Evolutionary conservation across 2,797 vertebrate species (phyloP).

Genomic region (Leptatherina wallacei): DNA sequence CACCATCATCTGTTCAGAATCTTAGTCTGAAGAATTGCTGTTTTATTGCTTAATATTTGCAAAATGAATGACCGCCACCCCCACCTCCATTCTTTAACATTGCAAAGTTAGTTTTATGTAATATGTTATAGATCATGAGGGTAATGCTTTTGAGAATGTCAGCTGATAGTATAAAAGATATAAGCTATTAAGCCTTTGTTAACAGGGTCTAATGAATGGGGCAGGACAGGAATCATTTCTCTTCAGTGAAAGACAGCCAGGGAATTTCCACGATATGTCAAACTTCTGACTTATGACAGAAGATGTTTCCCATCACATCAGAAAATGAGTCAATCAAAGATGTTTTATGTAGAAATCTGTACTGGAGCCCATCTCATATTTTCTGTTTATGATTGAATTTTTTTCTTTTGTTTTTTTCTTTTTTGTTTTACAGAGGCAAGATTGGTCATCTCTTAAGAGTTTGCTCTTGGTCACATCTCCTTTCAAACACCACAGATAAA

Average conservation of each 20-base stretch:
- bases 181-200: conserved; percentile 1
- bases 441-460: conserved; percentile 49
- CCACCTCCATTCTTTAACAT: background rate
- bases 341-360: conserved; percentile 48
- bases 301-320: conserved; percentile 52
- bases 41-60: conserved; percentile 2
- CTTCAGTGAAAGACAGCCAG: conserved; percentile 3
- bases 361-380: conserved; percentile 28
- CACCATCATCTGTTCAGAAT: background rate
- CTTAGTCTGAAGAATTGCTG: background rate
- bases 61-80: background rate
- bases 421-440: conserved; percentile 9
- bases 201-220: background rate
- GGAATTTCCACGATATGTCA: background rate
- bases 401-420: background rate
- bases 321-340: conserved; percentile 53
- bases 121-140: background rate
- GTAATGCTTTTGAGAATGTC: background rate
- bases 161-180: background rate
- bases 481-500: conserved; percentile 48
- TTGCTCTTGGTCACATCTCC: conserved; percentile 39
- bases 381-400: conserved; percentile 32
- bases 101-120: background rate
- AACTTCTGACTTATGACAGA: conserved; percentile 39
- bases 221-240: background rate